Conservation (phyloP, 2,888 invertebrate genomes). For the Operophtera brumata region DNA sequence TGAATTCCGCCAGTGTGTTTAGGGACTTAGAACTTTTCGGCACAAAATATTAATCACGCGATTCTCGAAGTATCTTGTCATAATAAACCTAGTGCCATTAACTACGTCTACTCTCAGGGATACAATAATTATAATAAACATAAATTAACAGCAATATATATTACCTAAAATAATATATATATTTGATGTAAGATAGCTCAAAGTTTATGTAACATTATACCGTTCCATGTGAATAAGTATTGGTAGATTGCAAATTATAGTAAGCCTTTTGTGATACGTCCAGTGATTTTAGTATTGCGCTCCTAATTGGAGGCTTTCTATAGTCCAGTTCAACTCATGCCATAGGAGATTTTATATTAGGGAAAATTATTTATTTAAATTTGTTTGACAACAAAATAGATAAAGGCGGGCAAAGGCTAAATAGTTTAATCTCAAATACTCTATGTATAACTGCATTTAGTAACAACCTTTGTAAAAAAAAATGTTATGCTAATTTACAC, state of each 20-base stretch:
- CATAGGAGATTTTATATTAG: slow-evolving; percentile 25
- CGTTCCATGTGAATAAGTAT: slow-evolving; percentile 78
- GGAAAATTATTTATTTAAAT: slow-evolving; percentile 29
- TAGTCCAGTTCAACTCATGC: slow-evolving; percentile 39
- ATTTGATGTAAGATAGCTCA: slow-evolving; percentile 79
- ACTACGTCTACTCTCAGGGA: slow-evolving; percentile 67
- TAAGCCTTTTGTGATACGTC: slow-evolving; percentile 79
- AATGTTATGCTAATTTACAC: no score
- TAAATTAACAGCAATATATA: slow-evolving; percentile 75
- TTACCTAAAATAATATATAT: slow-evolving; percentile 70
- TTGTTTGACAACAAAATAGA: slow-evolving; percentile 23
- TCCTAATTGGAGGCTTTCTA: slow-evolving; percentile 25
- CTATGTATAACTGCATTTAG: slow-evolving; percentile 16
- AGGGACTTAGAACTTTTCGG: slow-evolving; percentile 49
- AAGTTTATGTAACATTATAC: slow-evolving; percentile 74
- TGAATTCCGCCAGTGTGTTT: no score
- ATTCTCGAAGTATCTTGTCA: slow-evolving; percentile 70
- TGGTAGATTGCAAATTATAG: slow-evolving; percentile 66
- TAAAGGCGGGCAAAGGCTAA: slow-evolving; percentile 24
- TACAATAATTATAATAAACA: slow-evolving; percentile 70
- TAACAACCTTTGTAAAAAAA: slow-evolving; percentile 25
- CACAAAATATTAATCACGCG: slow-evolving; percentile 54
- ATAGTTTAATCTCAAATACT: slow-evolving; percentile 22
- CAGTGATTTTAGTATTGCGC: slow-evolving; percentile 58
- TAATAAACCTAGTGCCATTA: slow-evolving; percentile 76